phyloP scores from a whole-genome alignment of 2,888 invertebrate genomes.

The Unio pictorum region DNA sequence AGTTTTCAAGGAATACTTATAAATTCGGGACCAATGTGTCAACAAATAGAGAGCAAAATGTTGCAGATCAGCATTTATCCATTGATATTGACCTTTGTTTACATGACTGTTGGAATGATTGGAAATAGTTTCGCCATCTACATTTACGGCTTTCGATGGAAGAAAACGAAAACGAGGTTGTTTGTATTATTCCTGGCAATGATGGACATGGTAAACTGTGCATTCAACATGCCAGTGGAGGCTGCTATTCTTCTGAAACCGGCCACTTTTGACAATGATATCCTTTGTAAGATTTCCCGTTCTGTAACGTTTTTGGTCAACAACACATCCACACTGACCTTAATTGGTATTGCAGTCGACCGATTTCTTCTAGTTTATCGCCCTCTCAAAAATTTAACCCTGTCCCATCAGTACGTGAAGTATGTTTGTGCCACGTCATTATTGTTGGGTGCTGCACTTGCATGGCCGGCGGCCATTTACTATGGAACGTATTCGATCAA shows the following conservation, averaged over 20 bases:
- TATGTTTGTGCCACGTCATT: conserved; percentile 26
- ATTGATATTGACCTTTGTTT: conserved; percentile 27
- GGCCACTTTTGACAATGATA: conserved; percentile 27
- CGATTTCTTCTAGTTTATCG: conserved; percentile 33
- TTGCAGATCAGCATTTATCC: conserved; percentile 26
- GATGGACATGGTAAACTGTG: conserved; percentile 33
- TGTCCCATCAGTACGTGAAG: conserved; percentile 29
- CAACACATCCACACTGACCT: conserved; percentile 27
- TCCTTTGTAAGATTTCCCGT: conserved; percentile 36
- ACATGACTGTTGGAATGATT: conserved; percentile 27
- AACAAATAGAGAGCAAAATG: neutral
- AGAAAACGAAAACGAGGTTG: conserved; percentile 27
- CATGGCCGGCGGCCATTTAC: conserved; percentile 36
- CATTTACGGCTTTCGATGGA: conserved; percentile 31
- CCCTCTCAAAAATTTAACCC: conserved; percentile 28
- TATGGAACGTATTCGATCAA: conserved; percentile 30
- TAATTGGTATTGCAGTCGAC: conserved; percentile 35
- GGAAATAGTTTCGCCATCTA: conserved; percentile 34
- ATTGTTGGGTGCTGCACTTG: conserved; percentile 21
- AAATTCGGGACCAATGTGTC: too few species aligned
- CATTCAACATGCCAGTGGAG: conserved; percentile 39
- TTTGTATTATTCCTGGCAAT: conserved; percentile 36
- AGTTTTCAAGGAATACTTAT: too few species aligned
- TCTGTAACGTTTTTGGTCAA: conserved; percentile 27
- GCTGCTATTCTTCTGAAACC: conserved; percentile 29